Conservation (phyloP, 2,113 vertebrate species). For the Edolisoma coerulescens region DNA sequence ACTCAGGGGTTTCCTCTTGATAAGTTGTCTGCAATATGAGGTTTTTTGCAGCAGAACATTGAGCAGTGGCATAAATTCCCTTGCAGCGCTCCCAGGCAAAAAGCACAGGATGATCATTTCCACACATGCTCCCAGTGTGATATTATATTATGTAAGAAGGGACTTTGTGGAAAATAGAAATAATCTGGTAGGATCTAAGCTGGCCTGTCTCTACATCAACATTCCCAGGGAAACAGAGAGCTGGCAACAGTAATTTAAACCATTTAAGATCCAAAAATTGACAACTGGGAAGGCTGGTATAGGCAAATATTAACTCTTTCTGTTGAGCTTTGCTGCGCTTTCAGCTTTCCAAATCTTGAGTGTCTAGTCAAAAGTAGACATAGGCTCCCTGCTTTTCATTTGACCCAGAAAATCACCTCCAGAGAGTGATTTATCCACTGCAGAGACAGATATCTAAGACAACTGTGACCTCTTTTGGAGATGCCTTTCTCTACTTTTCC, state of each 20-base stretch:
- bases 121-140: neutral
- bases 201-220: neutral
- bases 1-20: constrained; percentile 18
- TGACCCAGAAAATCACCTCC: neutral
- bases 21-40: constrained; percentile 34
- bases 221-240: neutral
- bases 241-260: neutral
- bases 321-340: neutral
- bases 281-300: neutral
- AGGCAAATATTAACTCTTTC: neutral
- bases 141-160: neutral
- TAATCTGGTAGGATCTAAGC: neutral
- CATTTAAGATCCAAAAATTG: neutral
- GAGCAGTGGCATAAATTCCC: constrained; percentile 34
- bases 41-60: neutral
- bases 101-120: neutral
- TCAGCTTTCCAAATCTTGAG: neutral
- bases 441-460: neutral
- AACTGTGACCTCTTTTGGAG: neutral
- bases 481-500: neutral
- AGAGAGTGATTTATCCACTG: neutral
- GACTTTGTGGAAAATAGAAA: neutral
- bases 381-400: neutral
- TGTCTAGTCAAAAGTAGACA: neutral
- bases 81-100: constrained; percentile 9